Base-by-base conservation (phyloP, 2,888 invertebrate genomes). In the Cinara cedri region DNA sequence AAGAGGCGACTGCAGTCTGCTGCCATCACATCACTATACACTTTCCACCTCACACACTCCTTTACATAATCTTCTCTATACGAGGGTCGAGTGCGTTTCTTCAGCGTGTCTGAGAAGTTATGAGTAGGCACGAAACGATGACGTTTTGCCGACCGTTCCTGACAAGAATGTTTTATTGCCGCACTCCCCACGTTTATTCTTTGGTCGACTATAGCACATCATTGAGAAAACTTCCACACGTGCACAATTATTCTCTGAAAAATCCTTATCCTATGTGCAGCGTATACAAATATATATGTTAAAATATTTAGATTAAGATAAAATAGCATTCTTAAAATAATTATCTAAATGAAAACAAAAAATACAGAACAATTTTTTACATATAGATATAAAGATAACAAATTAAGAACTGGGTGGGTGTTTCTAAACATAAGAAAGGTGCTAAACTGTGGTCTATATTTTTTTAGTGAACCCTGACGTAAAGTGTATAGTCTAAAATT, bases 91-190 rank as follows among this genome's bases (percentile, higher is more conserved):
- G 24, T 24, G 46, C 60, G 13, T 49, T 72, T 60, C 60, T 46
- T 14, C 34, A 49, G 72, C 26, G 68, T 46, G 46, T 60, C 78
- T 60, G 57, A 78, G 70, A 51, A 78, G 78, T 78, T 78, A 78
- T 70, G 78, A 78, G 60, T 42, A 42, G 54, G 68, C 46, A n/a
- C 42, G 16, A 57, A 60, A 70, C 78, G 78, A 78, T 78, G 78
- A 78, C 66, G 57, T 60, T 57, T 21, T 34, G 34, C 68, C 68
- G 26, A 68, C 76, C n/a, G 57, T 68, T 44, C 68, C 68, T 49
- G 78, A 70, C 78, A 78, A 70, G 70, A 51, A 78, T 78, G 78
- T 70, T 78, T 78, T 78, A 78, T 78, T 26, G 68, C 70, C 34
- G 24, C 49, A 11, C 26, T 57, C 34, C 19, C 49, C 46, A 26